Evolutionary conservation across 2,797 vertebrate genomes (phyloP), one percentile per base, ranked within the genome.

Genomic region (Rhinophrynus dorsalis): DNA sequence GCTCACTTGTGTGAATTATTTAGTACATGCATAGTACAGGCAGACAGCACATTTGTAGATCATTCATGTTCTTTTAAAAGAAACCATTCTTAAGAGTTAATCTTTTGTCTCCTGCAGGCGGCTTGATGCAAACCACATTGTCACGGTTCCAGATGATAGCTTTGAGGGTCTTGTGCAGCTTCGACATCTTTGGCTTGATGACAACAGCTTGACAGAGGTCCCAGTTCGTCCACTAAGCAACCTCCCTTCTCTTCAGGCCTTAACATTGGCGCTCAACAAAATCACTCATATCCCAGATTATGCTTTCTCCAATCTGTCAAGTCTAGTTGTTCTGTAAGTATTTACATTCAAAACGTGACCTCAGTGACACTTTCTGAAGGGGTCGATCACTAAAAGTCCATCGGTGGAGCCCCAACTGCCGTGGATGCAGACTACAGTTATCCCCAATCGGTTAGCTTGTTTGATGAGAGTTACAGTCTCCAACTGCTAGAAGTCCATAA

Each of bases 171-270:
- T 99, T 1, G 84, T 93, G 75, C 97, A 98, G 82, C 83, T 99
- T 17, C 92, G 97, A 30, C 95, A 99, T 85, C 92, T 99, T 45
- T 99, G 97, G 97, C 69, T 99, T 78, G 97, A 99, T 10, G 97
- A 99, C 82, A 99, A 99, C 87, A 95, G 93, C 68, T 80, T 99
- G 82, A 92, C 89, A 0, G 92, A 95, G 77, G 93, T 99, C 33
- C 96, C 97, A 0, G 73, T 96, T 10, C 82, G 75, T 1, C 94
- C 96, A 0, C 91, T 99, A 67, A 91, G 90, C 81, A 93, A 96
- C 51, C 94, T 98, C 37, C 90, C 91, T 0, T 95, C 97, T 52
- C 92, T 99, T 62, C 97, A 98, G 83, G 97, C 97, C 0, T 83
- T 99, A 51, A 99, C 97, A 0, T 76, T 99, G 87, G 97, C 96